Base-by-base conservation (phyloP, 2,797 vertebrate species). In the Ctenopoma multispine region DNA sequence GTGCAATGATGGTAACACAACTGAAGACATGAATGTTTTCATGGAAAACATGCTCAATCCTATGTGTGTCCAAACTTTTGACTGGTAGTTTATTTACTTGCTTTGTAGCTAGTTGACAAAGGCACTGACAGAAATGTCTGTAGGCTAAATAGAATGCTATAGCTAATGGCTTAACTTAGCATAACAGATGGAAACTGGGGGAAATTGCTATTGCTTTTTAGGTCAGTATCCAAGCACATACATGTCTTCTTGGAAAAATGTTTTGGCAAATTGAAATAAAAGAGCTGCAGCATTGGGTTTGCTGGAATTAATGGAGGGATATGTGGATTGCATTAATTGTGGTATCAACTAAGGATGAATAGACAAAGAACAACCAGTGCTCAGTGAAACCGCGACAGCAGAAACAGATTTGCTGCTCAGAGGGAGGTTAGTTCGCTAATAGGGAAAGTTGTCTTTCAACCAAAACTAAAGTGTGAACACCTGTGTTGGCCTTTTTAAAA, bases 391-490 rank as follows among this genome's bases (percentile, higher is more conserved):
- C 31, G 17, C 23, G 12, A 27, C 20, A 66, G 12, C 53, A 69
- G 11, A 72, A 50, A 47, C 21, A 31, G 12, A 48, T 53, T 24
- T 68, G 43, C 10, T 9, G 13, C 57, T 64, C 20, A 57, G 24
- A 62, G 51, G 59, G 23, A 63, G 34, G 18, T 9, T 11, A 21
- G n/a, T 21, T 14, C 1, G 4, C 14, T 43, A 59, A 63, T 21
- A 36, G 8, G 56, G 23, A 38, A 53, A 61, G 12, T 20, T 29
- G 18, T 27, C 41, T 68, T 44, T 49, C 12, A 50, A 23, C 21
- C 54, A 49, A 7, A 54, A 34, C 13, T 41, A n/a, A 74, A 69
- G 12, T 40, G 11, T 69, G 46, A 72, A 59, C 40, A 60, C 43
- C 43, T 75, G 40, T 15, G 46, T 20, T 53, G 61, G 12, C 36